phyloP scores from a whole-genome alignment of 2,888 invertebrate species.

The Perizoma flavofasciatum region DNA sequence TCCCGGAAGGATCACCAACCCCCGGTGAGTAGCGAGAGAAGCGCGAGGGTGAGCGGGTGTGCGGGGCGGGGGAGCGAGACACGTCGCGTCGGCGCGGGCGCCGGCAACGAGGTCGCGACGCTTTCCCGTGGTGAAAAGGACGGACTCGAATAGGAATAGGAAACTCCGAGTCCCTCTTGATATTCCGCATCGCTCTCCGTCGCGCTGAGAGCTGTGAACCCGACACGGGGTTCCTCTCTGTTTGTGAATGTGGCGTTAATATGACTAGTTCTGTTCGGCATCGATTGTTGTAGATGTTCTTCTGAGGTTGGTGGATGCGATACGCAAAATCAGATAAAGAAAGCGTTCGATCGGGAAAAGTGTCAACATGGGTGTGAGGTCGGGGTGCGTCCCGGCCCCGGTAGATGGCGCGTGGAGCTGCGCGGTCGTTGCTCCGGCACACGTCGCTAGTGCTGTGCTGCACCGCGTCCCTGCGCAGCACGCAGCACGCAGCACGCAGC shows the following conservation, averaged over 20 bases:
- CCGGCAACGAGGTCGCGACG: constrained; percentile 56
- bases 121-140: constrained; percentile 50
- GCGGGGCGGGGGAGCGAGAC: too few relatives aligned
- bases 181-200: constrained; percentile 2
- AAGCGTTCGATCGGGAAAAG: constrained; percentile 9
- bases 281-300: background rate
- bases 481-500: background rate
- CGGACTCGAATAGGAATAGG: constrained; percentile 1
- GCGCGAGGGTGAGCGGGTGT: background rate
- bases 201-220: background rate
- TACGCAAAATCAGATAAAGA: background rate
- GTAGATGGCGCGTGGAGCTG: constrained; percentile 34
- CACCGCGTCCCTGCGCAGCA: background rate
- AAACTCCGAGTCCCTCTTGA: constrained; percentile 2
- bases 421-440: constrained; percentile 61
- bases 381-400: constrained; percentile 37
- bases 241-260: constrained; percentile 1
- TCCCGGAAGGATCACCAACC: constrained; percentile 13
- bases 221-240: constrained; percentile 4
- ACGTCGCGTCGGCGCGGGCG: constrained; percentile 5
- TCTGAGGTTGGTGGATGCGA: background rate
- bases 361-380: constrained; percentile 17
- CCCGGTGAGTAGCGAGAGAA: constrained; percentile 29
- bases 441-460: constrained; percentile 3
- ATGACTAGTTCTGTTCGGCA: too few relatives aligned